phyloP scores from a whole-genome alignment of 2,113 vertebrate species.

The Albula glossodonta region DNA sequence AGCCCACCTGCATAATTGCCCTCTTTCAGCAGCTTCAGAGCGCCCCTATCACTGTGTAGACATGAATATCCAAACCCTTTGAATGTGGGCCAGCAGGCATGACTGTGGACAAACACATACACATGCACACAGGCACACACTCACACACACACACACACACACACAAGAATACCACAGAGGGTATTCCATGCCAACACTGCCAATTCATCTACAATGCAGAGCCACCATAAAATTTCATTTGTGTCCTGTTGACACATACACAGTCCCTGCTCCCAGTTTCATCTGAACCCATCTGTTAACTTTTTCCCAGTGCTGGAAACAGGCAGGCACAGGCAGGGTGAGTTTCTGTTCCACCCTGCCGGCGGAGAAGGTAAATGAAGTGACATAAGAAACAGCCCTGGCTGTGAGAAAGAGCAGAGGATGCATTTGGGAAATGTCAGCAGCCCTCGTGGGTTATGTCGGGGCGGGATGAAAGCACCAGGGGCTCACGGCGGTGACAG shows the following conservation, averaged over 20 bases:
- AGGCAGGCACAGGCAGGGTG: background rate
- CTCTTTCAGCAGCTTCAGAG: conserved; percentile 46
- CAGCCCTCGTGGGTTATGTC: background rate
- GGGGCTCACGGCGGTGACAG: background rate
- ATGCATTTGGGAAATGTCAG: background rate
- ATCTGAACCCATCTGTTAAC: background rate
- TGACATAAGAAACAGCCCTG: background rate
- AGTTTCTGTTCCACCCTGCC: background rate
- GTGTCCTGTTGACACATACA: background rate
- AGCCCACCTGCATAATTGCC: conserved; percentile 44
- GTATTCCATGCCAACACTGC: background rate
- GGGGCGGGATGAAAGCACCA: background rate
- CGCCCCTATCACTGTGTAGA: conserved; percentile 36
- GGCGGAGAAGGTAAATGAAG: background rate
- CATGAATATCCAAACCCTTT: conserved; percentile 13
- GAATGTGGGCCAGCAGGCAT: background rate
- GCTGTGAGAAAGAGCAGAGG: background rate
- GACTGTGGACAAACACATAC: background rate
- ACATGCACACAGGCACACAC: background rate
- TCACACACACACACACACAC: conserved; percentile 15
- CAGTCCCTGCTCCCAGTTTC: background rate
- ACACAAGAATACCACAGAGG: background rate
- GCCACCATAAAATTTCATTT: background rate
- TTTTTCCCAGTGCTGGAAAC: background rate
- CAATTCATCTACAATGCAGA: background rate